Percentiles rank a stretch among this genome's conserved stretches.
phyloP scores from a whole-genome alignment of 2,797 vertebrate species.

The Neopelma chrysocephalum region DNA sequence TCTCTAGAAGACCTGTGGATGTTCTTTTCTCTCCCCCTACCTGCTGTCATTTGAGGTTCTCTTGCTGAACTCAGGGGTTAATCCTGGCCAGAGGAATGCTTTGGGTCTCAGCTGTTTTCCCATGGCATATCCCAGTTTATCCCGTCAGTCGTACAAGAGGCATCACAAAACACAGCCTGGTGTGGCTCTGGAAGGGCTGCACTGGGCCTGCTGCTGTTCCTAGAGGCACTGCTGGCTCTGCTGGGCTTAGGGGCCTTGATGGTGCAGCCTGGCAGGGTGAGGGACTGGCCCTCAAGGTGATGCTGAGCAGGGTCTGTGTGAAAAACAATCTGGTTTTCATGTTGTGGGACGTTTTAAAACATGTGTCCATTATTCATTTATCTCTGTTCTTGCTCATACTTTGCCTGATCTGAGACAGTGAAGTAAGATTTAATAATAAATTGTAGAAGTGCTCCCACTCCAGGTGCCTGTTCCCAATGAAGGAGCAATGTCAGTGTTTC shows the following conservation, averaged over 20 bases:
- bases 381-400: neutral
- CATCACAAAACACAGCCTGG: neutral
- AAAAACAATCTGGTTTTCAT: neutral
- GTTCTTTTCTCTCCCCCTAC: neutral
- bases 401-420: neutral
- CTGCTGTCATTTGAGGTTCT: neutral
- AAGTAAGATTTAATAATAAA: neutral
- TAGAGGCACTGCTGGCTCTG: neutral
- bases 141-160: neutral
- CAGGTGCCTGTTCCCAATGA: neutral
- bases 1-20: neutral
- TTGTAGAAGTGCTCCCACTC: neutral
- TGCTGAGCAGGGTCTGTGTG: neutral
- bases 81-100: neutral
- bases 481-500: neutral
- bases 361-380: neutral
- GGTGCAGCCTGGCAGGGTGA: neutral
- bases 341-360: neutral
- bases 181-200: neutral
- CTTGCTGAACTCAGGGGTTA: neutral
- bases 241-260: neutral
- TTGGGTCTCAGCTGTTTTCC: neutral
- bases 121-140: neutral
- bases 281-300: neutral
- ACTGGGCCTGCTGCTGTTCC: neutral